Evolutionary conservation across 2,888 invertebrate species (phyloP).

Genomic region (Drosophila mettleri): DNA sequence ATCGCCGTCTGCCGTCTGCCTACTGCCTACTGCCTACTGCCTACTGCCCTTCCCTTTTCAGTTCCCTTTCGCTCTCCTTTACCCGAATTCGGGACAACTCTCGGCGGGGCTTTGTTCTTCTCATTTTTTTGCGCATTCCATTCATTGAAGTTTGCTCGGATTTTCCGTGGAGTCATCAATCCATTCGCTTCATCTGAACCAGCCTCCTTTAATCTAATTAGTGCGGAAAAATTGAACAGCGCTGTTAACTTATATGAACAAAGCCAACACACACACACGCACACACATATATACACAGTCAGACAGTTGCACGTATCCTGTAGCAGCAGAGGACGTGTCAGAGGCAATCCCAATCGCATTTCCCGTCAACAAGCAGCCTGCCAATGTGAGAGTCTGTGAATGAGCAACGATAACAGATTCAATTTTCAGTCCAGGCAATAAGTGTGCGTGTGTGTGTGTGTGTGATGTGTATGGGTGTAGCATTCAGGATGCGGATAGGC

Average conservation of each 20-base stretch:
- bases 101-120: constrained; percentile 42
- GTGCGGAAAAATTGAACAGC: constrained; percentile 77
- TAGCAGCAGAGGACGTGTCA: constrained; percentile 64
- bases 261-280: constrained; percentile 48
- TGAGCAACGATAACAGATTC: constrained; percentile 59
- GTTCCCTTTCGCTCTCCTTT: constrained; percentile 3
- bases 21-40: constrained; percentile 6
- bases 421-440: constrained; percentile 36
- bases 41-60: not conserved
- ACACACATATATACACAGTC: constrained; percentile 25
- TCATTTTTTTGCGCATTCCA: constrained; percentile 50
- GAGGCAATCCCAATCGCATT: constrained; percentile 74
- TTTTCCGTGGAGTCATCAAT: constrained; percentile 58
- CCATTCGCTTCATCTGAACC: constrained; percentile 53
- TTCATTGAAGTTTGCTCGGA: constrained; percentile 33
- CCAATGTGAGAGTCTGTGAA: constrained; percentile 40
- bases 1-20: constrained; percentile 41
- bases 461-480: constrained; percentile 17
- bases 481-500: constrained; percentile 54
- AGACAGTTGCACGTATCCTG: constrained; percentile 52
- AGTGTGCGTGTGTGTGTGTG: constrained; percentile 2
- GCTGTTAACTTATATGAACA: constrained; percentile 70
- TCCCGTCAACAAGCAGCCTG: constrained; percentile 42
- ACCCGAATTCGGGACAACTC: constrained; percentile 46
- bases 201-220: constrained; percentile 78